A percentile compares a stretch with the other conserved stretches of the same genome.
These are phyloP conservation scores for Temnothorax unifasciatus DNA, from an alignment of 2,888 invertebrate genomes.

Conservation along the genomic window DNA sequence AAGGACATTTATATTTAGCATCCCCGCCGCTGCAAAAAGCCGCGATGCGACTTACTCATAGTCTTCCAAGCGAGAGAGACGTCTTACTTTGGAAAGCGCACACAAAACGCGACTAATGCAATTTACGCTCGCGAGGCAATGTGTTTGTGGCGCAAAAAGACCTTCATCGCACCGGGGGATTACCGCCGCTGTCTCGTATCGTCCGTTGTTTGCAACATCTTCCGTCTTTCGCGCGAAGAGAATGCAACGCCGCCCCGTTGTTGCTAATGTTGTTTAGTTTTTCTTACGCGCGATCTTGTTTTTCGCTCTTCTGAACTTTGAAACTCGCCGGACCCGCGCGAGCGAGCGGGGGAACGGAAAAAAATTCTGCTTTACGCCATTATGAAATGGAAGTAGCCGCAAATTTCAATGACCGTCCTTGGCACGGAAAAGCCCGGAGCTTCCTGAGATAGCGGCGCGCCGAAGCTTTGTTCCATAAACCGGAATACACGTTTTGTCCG, in stretches of 20 bases:
- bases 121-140: constrained; percentile 48
- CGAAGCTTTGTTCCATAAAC: constrained; percentile 31
- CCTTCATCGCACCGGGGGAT: constrained; percentile 32
- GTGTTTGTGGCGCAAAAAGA: constrained; percentile 44
- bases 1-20: constrained; percentile 38
- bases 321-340: not conserved
- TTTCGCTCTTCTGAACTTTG: constrained; percentile 15
- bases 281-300: constrained; percentile 41
- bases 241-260: constrained; percentile 11
- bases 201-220: constrained; percentile 28
- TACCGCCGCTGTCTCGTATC: constrained; percentile 40
- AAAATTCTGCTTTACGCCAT: constrained; percentile 52
- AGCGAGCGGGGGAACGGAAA: constrained; percentile 10
- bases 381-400: constrained; percentile 56
- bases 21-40: constrained; percentile 22
- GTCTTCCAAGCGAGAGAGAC: constrained; percentile 23
- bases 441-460: constrained; percentile 26
- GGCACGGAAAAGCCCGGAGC: not conserved
- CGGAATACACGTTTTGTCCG: constrained; percentile 22
- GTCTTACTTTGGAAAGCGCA: constrained; percentile 47
- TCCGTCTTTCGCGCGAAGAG: constrained; percentile 8
- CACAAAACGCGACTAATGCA: constrained; percentile 50
- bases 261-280: constrained; percentile 60
- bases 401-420: constrained; percentile 59
- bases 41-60: constrained; percentile 23